phyloP scores from a whole-genome alignment of 2,888 invertebrate species.

The Timema cristinae region DNA sequence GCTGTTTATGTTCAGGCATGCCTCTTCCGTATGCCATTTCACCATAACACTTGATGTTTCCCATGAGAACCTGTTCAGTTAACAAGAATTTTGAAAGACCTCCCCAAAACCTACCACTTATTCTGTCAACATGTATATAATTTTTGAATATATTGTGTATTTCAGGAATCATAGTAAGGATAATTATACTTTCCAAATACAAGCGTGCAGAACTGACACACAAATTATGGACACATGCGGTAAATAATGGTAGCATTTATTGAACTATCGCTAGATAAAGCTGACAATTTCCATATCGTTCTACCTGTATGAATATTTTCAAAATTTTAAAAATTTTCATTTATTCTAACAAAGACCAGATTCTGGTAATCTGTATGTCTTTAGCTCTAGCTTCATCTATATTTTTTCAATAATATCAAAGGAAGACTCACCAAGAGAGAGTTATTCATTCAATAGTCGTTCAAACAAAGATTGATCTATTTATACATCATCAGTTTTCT shows the following conservation, averaged over 20 bases:
- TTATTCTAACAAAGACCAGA: too few species aligned
- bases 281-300: too few species aligned
- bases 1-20: not conserved
- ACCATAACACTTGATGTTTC: not conserved
- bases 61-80: constrained; percentile 1
- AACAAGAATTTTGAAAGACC: not conserved
- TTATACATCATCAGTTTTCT: not conserved
- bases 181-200: too few species aligned
- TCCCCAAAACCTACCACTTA: not conserved
- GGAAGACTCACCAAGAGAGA: not conserved
- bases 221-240: too few species aligned
- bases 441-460: not conserved
- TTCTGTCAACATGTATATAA: not conserved
- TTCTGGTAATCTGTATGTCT: too few species aligned
- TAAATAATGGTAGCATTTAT: too few species aligned
- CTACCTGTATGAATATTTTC: too few species aligned
- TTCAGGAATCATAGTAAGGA: too few species aligned
- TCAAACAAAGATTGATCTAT: constrained; percentile 11
- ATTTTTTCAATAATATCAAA: constrained; percentile 4
- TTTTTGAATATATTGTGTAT: too few species aligned
- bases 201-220: too few species aligned
- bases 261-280: too few species aligned
- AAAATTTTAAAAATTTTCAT: too few species aligned
- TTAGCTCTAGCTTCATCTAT: constrained; percentile 7
- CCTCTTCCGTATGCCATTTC: not conserved